Percentiles rank a stretch among this genome's conserved stretches.
phyloP scores from a whole-genome alignment of 92 coral and sea anemone species.

The Ricordea florida region DNA sequence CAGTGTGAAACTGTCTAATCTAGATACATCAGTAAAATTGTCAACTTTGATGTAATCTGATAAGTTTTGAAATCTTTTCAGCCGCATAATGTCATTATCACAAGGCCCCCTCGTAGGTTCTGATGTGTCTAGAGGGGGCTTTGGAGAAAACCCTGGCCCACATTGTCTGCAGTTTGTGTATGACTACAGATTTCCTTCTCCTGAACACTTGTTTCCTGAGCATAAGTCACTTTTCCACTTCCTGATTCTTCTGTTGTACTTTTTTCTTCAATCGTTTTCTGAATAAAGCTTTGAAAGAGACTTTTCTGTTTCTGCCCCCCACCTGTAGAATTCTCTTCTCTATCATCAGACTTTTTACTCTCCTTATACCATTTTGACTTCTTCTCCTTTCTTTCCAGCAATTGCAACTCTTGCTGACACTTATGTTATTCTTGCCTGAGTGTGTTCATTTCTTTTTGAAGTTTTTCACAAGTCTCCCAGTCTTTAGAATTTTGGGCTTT shows the following conservation, averaged over 20 bases:
- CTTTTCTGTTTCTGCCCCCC: background rate
- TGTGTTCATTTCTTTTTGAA: slow-evolving; percentile 45
- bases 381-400: slow-evolving; percentile 28
- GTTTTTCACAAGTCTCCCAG: slow-evolving; percentile 57
- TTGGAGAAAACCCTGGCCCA: slow-evolving; percentile 7
- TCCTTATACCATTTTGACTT: slow-evolving; percentile 34
- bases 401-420: slow-evolving; percentile 15
- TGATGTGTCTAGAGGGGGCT: slow-evolving; percentile 33
- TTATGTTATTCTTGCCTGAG: slow-evolving; percentile 25
- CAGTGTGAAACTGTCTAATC: slow-evolving; percentile 25
- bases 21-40: slow-evolving; percentile 29
- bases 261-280: background rate
- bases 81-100: slow-evolving; percentile 3
- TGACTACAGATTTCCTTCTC: background rate
- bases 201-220: too few species aligned
- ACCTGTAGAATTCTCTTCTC: background rate
- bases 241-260: background rate
- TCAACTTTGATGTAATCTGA: slow-evolving; percentile 33
- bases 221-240: too few species aligned
- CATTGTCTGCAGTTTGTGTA: background rate
- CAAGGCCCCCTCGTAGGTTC: background rate
- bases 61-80: slow-evolving; percentile 30
- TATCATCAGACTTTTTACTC: background rate
- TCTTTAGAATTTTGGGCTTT: slow-evolving; percentile 51
- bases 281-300: background rate